Conservation (phyloP, 2,113 vertebrate genomes). For the Gymnarchus niloticus region DNA sequence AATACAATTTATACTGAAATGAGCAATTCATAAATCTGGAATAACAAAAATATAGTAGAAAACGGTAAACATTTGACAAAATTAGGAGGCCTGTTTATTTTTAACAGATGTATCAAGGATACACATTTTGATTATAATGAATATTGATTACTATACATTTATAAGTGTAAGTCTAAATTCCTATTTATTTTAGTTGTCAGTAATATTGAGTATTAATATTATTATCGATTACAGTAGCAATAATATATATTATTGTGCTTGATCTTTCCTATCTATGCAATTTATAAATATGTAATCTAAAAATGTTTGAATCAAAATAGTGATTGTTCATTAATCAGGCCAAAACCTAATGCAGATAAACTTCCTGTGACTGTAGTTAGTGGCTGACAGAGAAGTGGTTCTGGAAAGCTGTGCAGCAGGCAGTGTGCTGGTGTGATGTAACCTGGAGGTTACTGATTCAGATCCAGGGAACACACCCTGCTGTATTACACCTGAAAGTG, state of each 20-base stretch:
- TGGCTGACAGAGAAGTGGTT: not conserved
- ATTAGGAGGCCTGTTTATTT: not conserved
- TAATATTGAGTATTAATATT: not conserved
- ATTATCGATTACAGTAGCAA: not conserved
- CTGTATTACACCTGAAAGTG: not conserved
- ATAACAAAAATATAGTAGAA: not conserved
- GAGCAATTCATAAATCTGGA: not conserved
- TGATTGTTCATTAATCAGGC: not conserved
- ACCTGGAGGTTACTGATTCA: not conserved
- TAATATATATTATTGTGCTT: not conserved
- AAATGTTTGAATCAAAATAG: not conserved
- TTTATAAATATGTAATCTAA: not conserved
- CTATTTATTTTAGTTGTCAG: not conserved
- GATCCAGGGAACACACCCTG: not conserved
- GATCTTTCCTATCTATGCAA: not conserved
- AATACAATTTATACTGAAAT: not conserved
- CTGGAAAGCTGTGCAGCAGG: not conserved
- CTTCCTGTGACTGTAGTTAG: not conserved
- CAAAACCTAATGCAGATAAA: not conserved
- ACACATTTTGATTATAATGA: not conserved
- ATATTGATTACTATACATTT: not conserved
- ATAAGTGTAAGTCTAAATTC: not conserved
- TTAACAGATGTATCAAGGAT: not conserved
- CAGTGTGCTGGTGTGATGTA: not conserved
- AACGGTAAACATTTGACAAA: no score